These are phyloP conservation scores for Salarias fasciatus DNA, from an alignment of 2,797 vertebrate genomes.

Conservation along the genomic window DNA sequence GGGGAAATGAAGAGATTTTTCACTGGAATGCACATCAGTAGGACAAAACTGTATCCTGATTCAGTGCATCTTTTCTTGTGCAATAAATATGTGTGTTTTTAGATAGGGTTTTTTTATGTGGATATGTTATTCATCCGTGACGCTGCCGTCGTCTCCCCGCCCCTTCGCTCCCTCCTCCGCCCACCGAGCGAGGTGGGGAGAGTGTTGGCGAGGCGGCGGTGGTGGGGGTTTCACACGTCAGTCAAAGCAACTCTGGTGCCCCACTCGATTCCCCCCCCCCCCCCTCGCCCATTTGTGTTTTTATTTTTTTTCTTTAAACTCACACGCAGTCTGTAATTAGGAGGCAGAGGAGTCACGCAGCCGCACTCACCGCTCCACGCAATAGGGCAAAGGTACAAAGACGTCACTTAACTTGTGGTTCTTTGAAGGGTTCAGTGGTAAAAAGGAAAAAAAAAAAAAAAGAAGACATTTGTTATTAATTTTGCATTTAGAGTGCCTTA, in stretches of 20 bases:
- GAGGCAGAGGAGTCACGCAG: slow-evolving; percentile 52
- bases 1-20: slow-evolving; percentile 87
- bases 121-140: slow-evolving; percentile 64
- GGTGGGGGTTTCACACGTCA: slow-evolving; percentile 54
- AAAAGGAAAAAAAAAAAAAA: slow-evolving; percentile 13
- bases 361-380: slow-evolving; percentile 57
- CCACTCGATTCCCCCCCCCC: too few species aligned
- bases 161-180: not conserved
- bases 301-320: slow-evolving; percentile 22
- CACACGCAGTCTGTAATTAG: slow-evolving; percentile 51
- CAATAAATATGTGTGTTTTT: slow-evolving; percentile 92
- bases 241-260: slow-evolving; percentile 51
- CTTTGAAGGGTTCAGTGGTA: slow-evolving; percentile 52
- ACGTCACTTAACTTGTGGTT: slow-evolving; percentile 68
- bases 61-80: slow-evolving; percentile 95
- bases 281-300: too few species aligned
- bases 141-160: slow-evolving; percentile 50
- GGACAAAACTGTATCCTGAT: slow-evolving; percentile 89
- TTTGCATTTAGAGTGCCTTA: slow-evolving; percentile 99
- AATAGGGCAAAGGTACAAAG: slow-evolving; percentile 79
- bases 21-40: slow-evolving; percentile 98
- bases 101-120: slow-evolving; percentile 73
- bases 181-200: slow-evolving; percentile 31
- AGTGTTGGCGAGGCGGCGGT: slow-evolving; percentile 10
- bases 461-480: slow-evolving; percentile 76